Evolutionary conservation across 2,888 invertebrate species (phyloP).

Genomic region (Ptychoptera contaminata): DNA sequence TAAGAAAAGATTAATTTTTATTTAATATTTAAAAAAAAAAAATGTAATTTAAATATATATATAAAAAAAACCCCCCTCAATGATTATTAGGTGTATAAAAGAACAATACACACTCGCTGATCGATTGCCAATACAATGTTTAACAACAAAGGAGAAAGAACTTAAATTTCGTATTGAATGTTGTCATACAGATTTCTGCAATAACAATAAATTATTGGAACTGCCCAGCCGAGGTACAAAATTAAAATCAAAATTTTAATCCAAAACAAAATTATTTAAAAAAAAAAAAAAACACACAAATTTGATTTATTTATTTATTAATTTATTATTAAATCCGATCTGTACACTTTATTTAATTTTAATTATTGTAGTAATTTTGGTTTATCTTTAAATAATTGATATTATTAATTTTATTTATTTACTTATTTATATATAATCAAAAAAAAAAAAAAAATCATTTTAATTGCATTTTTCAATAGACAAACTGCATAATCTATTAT

Average conservation of each 20-base stretch:
- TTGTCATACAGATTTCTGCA: constrained; percentile 32
- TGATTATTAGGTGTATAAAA: constrained; percentile 25
- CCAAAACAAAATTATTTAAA: constrained; percentile 2
- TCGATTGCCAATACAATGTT: constrained; percentile 29
- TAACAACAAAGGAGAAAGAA: constrained; percentile 27
- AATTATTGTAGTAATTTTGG: not conserved
- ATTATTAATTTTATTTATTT: not conserved
- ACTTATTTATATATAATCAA: no score
- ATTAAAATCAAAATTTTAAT: constrained; percentile 5
- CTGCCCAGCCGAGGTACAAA: constrained; percentile 26
- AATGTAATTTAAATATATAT: not conserved
- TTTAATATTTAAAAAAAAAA: not conserved
- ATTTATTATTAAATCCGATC: not conserved
- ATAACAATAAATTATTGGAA: constrained; percentile 29
- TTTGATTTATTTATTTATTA: not conserved
- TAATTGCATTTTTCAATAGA: no score
- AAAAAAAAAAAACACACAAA: constrained; percentile 4
- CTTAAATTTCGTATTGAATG: constrained; percentile 28
- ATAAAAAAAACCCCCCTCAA: not conserved
- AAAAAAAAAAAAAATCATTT: no score
- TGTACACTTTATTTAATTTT: not conserved
- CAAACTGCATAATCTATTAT: no score
- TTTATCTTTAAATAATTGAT: constrained; percentile 3
- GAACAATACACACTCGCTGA: constrained; percentile 16
- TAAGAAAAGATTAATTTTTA: no score